Evolutionary conservation across 2,888 invertebrate species (phyloP).

Genomic region (Plagodis pulveraria): DNA sequence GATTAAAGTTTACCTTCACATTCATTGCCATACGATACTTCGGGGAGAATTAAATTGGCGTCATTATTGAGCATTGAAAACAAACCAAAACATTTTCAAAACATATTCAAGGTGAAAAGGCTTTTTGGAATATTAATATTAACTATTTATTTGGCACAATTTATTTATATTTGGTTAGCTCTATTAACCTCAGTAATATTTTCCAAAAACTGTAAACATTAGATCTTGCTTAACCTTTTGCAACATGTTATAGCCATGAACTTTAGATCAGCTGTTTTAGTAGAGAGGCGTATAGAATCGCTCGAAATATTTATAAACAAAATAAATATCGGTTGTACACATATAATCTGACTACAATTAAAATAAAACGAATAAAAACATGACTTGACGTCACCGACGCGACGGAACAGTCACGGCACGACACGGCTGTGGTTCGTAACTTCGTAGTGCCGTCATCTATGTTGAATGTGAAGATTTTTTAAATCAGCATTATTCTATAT

Average conservation of each 20-base stretch:
- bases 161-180: too few relatives aligned
- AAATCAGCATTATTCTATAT: too few relatives aligned
- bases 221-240: neutral
- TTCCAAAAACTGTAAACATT: neutral
- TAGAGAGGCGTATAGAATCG: conserved; percentile 9
- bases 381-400: conserved; percentile 47
- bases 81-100: conserved; percentile 3
- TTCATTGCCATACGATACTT: conserved; percentile 14
- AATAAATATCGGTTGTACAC: conserved; percentile 14
- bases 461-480: neutral
- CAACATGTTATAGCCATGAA: conserved; percentile 18
- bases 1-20: conserved; percentile 19
- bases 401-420: neutral
- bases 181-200: too few relatives aligned
- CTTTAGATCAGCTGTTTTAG: conserved; percentile 21
- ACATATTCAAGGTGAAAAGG: too few relatives aligned
- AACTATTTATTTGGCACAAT: too few relatives aligned
- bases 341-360: conserved; percentile 5
- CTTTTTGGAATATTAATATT: neutral
- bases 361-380: conserved; percentile 37
- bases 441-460: conserved; percentile 21
- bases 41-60: conserved; percentile 15
- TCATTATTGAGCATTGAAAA: conserved; percentile 19
- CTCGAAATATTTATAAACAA: conserved; percentile 4
- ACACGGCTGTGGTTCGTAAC: conserved; percentile 2